Conservation (phyloP, 2,113 vertebrate species). For the Chaetorhynchus papuensis region DNA sequence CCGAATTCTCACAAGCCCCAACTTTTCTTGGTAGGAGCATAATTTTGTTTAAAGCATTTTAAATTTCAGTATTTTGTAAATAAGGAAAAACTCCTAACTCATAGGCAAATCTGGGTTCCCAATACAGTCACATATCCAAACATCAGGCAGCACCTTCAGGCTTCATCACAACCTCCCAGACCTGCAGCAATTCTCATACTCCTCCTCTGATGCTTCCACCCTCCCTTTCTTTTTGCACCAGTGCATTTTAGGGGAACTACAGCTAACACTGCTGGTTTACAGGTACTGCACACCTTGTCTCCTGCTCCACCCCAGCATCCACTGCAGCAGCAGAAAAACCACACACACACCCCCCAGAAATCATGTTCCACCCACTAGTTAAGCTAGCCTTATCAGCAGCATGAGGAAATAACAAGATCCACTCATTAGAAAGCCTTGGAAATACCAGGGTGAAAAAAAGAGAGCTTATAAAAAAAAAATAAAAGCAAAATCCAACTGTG, state of each 20-base stretch:
- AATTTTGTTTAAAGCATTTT: background rate
- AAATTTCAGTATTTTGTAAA: background rate
- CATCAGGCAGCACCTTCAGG: background rate
- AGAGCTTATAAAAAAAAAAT: background rate
- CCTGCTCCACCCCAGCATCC: background rate
- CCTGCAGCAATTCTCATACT: background rate
- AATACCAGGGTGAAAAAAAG: background rate
- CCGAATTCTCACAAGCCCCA: background rate
- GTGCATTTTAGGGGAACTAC: background rate
- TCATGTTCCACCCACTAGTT: background rate
- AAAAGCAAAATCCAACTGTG: background rate
- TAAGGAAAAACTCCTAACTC: background rate
- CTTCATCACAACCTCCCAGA: background rate
- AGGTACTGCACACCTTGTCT: background rate
- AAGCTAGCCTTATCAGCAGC: background rate
- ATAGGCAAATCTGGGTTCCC: background rate
- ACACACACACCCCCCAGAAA: fast-evolving
- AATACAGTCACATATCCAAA: fast-evolving
- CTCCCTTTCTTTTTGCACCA: background rate
- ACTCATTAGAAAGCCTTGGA: background rate
- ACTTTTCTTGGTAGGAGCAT: background rate
- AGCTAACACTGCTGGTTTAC: background rate
- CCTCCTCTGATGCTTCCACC: background rate
- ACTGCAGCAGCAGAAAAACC: background rate
- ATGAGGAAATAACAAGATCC: background rate